Conservation (phyloP, 2,888 invertebrate genomes). For the Trissolcus brochymenae region DNA sequence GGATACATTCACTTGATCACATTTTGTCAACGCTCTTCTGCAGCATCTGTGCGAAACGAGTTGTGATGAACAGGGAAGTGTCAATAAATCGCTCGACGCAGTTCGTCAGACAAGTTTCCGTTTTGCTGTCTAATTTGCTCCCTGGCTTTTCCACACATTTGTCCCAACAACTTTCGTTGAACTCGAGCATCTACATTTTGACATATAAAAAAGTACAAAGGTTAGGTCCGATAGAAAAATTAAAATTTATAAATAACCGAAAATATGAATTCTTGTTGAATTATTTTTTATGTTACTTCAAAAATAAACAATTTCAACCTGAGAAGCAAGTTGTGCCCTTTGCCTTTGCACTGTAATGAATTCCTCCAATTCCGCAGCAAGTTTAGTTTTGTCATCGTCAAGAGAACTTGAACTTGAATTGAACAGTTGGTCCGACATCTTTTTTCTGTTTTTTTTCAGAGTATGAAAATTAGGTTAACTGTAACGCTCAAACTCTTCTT, state of each 20-base stretch:
- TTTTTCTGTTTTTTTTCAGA: background rate
- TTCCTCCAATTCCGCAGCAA: constrained; percentile 84
- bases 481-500: too few relatives aligned
- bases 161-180: constrained; percentile 97
- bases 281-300: background rate
- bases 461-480: too few relatives aligned
- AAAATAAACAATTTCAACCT: constrained; percentile 78
- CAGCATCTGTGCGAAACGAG: constrained; percentile 90
- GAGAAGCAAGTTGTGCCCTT: constrained; percentile 92
- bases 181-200: constrained; percentile 86
- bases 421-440: constrained; percentile 68
- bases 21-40: constrained; percentile 82
- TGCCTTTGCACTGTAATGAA: constrained; percentile 91
- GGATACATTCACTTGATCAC: constrained; percentile 7
- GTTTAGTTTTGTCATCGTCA: constrained; percentile 70
- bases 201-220: constrained; percentile 67
- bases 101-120: constrained; percentile 93
- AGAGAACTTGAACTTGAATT: constrained; percentile 49
- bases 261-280: background rate
- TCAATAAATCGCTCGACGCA: constrained; percentile 97
- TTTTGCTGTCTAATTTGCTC: constrained; percentile 89
- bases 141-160: constrained; percentile 95
- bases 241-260: background rate
- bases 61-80: constrained; percentile 91
- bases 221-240: constrained; percentile 9